phyloP scores from a whole-genome alignment of 1,140 invertebrate species.

The Trichonephila clavata region DNA sequence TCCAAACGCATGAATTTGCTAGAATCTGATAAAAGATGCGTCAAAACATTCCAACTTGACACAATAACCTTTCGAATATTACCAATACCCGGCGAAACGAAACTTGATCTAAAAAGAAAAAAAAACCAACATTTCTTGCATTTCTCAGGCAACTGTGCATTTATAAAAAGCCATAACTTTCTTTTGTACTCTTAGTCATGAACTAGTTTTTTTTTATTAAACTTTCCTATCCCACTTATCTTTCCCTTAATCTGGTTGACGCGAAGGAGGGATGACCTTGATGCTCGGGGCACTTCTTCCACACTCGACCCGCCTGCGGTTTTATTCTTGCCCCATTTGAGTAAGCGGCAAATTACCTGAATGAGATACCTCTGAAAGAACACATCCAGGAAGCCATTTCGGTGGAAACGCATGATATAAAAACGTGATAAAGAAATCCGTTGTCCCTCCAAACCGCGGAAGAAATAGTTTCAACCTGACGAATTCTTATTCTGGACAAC shows the following conservation, averaged over 20 bases:
- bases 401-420: background rate
- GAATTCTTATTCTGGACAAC: background rate
- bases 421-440: background rate
- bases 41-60: no score
- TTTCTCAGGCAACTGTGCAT: no score
- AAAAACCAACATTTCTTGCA: no score
- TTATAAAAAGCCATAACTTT: background rate
- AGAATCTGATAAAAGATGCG: no score
- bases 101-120: no score
- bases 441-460: background rate
- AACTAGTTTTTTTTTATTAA: background rate
- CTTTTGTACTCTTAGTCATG: background rate
- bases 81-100: no score
- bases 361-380: background rate
- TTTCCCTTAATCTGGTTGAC: background rate
- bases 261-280: conserved; percentile 14
- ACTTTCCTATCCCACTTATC: conserved; percentile 9
- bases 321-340: conserved; percentile 5
- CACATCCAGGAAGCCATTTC: background rate
- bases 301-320: background rate
- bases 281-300: background rate
- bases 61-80: no score
- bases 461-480: background rate
- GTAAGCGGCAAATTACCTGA: conserved; percentile 23
- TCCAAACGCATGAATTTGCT: no score